Base-by-base conservation (phyloP, 2,113 vertebrate genomes). In the Mungos mungo region DNA sequence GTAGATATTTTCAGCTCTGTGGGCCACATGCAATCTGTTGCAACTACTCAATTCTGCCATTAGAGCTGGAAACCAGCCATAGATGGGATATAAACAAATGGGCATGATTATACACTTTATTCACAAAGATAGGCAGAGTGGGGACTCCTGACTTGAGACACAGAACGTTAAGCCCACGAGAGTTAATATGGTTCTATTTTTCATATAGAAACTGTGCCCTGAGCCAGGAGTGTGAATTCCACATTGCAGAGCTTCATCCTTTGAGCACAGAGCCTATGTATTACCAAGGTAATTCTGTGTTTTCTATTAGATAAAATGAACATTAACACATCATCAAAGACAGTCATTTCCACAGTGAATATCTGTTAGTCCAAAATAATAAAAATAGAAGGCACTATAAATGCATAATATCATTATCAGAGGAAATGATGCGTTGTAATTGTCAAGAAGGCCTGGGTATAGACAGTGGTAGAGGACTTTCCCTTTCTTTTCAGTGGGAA, bases 241-340 rank as follows among this genome's bases (percentile, higher is more conserved):
- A 82, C 7, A 63, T 76, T 35, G 50, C 47, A 74, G 16, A 72
- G 60, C 5, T 90, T 54, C 33, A 77, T 69, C 29, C 11, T 86
- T 54, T 96, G 12, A 47, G 11, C 7, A 35, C 2, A n/a, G 25
- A 29, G 5, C 23, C 29, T 85, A 9, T 63, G 5, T 41, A 41
- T n/a, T 60, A 89, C 19, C 57, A 80, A 89, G 19, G 90, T 7
- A 79, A 14, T 60, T 74, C n/a, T 27, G 11, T 72, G 18, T 72
- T 84, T 69, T 76, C 29, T 83, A 52, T 68, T 74, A 90, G 29
- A 68, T 83, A 83, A 95, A 60, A 87, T 79, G 45, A 63, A 82
- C 87, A 95, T 41, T 80, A 71, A 31, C 66, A 71, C 94, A 77
- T 38, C 68, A 63, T 63, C n/a, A 92, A 92, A 93, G 65, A 57